phyloP scores from a whole-genome alignment of 2,113 vertebrate genomes.

The Smithornis capensis region DNA sequence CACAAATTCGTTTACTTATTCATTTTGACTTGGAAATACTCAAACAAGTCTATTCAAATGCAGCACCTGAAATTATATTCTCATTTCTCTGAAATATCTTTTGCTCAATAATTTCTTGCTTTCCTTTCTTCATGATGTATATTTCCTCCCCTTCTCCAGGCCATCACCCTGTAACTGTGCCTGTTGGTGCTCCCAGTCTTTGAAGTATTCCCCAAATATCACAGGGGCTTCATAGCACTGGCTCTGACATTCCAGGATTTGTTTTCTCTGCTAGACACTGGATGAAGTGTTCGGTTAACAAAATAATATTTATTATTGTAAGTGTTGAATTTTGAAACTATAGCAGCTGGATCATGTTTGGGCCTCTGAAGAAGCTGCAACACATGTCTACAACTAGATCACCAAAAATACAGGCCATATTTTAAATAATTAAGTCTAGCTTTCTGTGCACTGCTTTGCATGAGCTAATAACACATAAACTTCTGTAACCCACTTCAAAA shows the following conservation, averaged over 20 bases:
- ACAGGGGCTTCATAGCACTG: background rate
- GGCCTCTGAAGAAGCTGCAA: background rate
- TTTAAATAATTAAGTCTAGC: background rate
- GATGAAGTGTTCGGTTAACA: background rate
- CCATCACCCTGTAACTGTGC: background rate
- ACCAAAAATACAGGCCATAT: background rate
- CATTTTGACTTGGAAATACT: background rate
- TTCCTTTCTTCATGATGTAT: background rate
- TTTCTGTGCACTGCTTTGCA: background rate
- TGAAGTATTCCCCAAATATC: background rate
- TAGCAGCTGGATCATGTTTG: background rate
- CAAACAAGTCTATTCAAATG: background rate
- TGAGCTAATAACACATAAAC: background rate
- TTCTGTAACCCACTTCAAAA: background rate
- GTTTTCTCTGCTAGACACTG: background rate
- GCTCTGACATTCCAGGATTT: background rate
- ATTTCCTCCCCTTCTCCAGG: background rate
- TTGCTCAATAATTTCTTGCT: background rate
- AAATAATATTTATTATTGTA: background rate
- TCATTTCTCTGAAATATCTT: background rate
- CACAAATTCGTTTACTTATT: background rate
- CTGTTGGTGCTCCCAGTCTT: background rate
- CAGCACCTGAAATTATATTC: background rate
- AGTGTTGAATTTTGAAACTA: background rate
- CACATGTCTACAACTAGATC: background rate